Percentiles rank a stretch among this genome's conserved stretches.
Evolutionary conservation across 2,797 vertebrate genomes (phyloP).

Genomic region (Falco concolor): DNA sequence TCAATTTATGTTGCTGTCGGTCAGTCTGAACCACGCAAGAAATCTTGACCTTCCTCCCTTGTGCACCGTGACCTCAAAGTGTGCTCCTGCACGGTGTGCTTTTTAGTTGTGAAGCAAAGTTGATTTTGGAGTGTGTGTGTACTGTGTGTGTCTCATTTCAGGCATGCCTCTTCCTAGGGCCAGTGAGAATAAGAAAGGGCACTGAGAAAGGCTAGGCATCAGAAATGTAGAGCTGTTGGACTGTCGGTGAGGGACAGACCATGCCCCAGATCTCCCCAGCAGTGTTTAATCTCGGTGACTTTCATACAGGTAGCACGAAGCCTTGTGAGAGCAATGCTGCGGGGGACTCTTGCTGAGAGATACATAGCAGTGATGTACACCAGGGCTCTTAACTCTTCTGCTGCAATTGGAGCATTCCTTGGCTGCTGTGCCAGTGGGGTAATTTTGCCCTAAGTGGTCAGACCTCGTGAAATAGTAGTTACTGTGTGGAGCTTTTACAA

Average conservation of each 20-base stretch:
- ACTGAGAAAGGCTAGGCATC: not conserved
- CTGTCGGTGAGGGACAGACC: not conserved
- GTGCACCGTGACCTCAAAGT: not conserved
- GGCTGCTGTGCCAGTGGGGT: not conserved
- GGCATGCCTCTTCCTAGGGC: not conserved
- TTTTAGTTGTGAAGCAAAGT: not conserved
- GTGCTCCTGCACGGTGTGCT: not conserved
- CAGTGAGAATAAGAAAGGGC: not conserved
- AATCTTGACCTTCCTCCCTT: not conserved
- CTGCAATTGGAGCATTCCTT: not conserved
- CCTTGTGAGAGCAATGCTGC: not conserved
- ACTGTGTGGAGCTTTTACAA: slow-evolving; percentile 3
- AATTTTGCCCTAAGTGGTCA: not conserved
- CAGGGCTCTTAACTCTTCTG: not conserved
- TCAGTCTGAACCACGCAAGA: not conserved
- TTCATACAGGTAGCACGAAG: not conserved
- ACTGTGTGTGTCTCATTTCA: not conserved
- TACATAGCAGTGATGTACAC: rapidly evolving
- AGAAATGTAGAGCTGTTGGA: not conserved
- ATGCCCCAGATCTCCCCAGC: not conserved
- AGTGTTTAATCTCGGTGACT: not conserved
- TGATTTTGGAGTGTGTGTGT: not conserved
- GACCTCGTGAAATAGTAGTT: not conserved
- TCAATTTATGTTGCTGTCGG: not conserved
- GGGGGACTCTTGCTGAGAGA: not conserved